phyloP scores from a whole-genome alignment of 2,888 invertebrate genomes.

The Morpho deidamia region DNA sequence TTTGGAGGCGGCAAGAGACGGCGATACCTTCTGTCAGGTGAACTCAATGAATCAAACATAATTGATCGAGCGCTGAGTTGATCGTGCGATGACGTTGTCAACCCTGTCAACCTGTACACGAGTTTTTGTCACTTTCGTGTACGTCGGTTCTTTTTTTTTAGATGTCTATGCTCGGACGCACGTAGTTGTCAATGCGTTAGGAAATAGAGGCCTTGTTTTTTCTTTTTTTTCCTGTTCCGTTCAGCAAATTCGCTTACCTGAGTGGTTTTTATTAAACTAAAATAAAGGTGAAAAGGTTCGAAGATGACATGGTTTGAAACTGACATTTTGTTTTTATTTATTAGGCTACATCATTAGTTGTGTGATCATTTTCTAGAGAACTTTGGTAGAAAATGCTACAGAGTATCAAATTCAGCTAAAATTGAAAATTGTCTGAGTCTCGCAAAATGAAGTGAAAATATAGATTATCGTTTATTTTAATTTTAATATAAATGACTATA shows the following conservation, averaged over 20 bases:
- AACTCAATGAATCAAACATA: conserved; percentile 68
- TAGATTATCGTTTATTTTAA: too few species aligned
- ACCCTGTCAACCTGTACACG: conserved; percentile 50
- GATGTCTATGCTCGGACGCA: conserved; percentile 23
- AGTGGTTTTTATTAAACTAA: not conserved
- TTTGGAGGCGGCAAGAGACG: conserved; percentile 52
- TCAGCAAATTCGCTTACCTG: not conserved
- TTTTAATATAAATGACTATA: too few species aligned
- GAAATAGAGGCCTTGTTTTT: conserved; percentile 16
- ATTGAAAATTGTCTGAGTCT: too few species aligned
- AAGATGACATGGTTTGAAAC: too few species aligned
- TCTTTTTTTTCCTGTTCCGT: conserved; percentile 2
- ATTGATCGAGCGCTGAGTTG: conserved; percentile 56
- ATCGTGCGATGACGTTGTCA: conserved; percentile 39
- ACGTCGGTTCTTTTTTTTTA: conserved; percentile 29
- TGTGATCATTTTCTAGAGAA: too few species aligned
- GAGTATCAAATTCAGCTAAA: too few species aligned
- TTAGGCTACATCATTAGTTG: too few species aligned
- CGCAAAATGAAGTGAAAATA: too few species aligned
- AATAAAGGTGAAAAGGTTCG: too few species aligned
- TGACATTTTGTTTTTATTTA: too few species aligned
- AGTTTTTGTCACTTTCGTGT: conserved; percentile 54
- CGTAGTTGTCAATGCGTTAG: conserved; percentile 26
- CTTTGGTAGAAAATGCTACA: too few species aligned
- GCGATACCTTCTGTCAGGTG: conserved; percentile 43